phyloP scores from a whole-genome alignment of 2,888 invertebrate genomes.

The Anoncus sp. region DNA sequence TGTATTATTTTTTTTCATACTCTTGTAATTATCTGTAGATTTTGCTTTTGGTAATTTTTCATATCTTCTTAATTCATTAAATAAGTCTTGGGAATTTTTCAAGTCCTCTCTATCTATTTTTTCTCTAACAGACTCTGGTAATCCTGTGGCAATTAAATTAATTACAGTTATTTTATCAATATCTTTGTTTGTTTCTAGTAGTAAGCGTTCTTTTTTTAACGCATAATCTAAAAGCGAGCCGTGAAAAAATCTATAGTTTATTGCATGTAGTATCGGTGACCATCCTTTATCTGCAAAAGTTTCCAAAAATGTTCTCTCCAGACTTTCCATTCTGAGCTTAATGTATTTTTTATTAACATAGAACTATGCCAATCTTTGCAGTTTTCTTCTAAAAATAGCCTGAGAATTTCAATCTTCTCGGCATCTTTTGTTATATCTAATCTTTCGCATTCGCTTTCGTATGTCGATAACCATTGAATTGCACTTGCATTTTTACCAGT shows the following conservation, averaged over 20 bases:
- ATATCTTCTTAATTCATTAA: not conserved
- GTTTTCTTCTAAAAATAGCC: not conserved
- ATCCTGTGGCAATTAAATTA: not conserved
- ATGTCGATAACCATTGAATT: slow-evolving; percentile 26
- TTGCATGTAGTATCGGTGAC: not conserved
- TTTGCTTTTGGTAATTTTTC: not conserved
- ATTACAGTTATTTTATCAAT: not conserved
- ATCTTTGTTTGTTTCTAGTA: not conserved
- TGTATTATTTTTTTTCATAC: not conserved
- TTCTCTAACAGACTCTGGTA: not conserved
- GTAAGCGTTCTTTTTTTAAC: no score
- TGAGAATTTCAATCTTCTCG: not conserved
- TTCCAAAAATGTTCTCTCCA: not conserved
- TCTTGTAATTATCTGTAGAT: not conserved
- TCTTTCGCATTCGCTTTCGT: slow-evolving; percentile 55
- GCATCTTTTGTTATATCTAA: not conserved
- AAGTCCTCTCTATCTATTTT: not conserved
- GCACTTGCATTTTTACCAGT: slow-evolving; percentile 34
- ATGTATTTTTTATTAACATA: not conserved
- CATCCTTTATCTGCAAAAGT: not conserved
- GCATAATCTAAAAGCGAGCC: not conserved
- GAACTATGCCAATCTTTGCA: not conserved
- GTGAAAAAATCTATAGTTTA: not conserved
- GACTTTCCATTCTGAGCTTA: not conserved
- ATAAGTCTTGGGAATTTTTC: not conserved